Evolutionary conservation across 2,113 vertebrate species (phyloP), one percentile per base, ranked within the genome.

Genomic region (Tiliqua scincoides): DNA sequence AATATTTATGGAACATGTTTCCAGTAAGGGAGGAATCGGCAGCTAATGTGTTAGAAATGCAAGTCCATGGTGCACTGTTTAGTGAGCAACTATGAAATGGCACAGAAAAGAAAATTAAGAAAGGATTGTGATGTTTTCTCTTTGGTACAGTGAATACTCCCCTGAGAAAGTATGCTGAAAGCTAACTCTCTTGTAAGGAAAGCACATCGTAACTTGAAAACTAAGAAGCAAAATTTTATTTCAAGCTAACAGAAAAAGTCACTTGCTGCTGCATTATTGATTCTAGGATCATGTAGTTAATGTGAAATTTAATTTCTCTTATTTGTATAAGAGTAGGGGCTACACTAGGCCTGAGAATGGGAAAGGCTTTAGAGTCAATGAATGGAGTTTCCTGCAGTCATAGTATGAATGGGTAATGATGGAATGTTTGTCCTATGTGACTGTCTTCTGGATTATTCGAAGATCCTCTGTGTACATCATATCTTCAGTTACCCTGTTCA

Each of bases 31-130:
- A 57, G 93, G 88, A 96, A 94, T 91, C 87, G 94, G 95, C 96
- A 94, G 94, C 95, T 97, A 97, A 96, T 97, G 98, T 97, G 97
- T 95, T 96, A 97, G 94, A 82, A 83, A 91, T 97, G 95, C 95
- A 48, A 8, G 43, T 8, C 43, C 43, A 48, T 48, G 43, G 8
- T 48, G 43, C 43, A 48, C 8, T 48, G 43, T 48, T 48, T 97
- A 94, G 95, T 96, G 97, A 97, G 95, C 95, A 97, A 94, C 96
- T 97, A 83, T 52, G 92, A 81, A 90, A 84, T 73, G 92, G 88
- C 91, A 80, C 88, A 91, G 89, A 93, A 91, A 90, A 83, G 65
- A 78, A 80, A 89, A 90, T 87, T 85, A 37, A 80, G 52, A 63
- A 88, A 89, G 90, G 63, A 68, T 87, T 63, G 75, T 83, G 83